These are phyloP conservation scores for Recurvirostra avosetta DNA, from an alignment of 2,113 vertebrate species.

Conservation along the genomic window DNA sequence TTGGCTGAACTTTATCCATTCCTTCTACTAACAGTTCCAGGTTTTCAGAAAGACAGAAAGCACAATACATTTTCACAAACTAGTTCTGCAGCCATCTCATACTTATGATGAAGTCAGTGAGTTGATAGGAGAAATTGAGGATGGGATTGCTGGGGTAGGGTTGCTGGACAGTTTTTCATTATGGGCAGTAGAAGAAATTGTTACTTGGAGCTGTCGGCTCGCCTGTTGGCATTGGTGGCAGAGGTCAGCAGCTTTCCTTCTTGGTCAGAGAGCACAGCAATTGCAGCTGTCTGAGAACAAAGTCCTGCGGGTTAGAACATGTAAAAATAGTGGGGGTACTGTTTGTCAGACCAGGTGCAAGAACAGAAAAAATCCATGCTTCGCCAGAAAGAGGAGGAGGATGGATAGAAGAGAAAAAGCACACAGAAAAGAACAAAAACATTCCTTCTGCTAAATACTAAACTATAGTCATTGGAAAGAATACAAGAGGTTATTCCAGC, in stretches of 20 bases:
- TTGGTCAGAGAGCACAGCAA: conserved; percentile 11
- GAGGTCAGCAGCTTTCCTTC: conserved; percentile 38
- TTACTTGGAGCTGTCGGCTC: not conserved
- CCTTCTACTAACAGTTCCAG: not conserved
- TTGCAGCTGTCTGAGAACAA: conserved; percentile 44
- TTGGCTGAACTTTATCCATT: not conserved
- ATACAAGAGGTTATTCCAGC: conserved; percentile 64
- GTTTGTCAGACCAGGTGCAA: conserved; percentile 67
- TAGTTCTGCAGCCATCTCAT: not conserved
- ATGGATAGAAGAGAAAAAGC: not conserved
- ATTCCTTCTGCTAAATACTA: conserved; percentile 53
- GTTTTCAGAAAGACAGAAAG: not conserved
- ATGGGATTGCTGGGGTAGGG: not conserved
- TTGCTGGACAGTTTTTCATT: not conserved
- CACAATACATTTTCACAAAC: not conserved
- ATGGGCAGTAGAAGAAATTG: not conserved
- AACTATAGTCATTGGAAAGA: conserved; percentile 57
- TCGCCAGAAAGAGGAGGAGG: not conserved
- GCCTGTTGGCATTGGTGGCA: not conserved
- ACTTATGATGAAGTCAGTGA: not conserved
- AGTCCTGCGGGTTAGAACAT: not conserved
- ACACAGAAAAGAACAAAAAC: conserved; percentile 23
- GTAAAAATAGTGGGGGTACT: conserved; percentile 46
- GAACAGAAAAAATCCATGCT: conserved; percentile 16
- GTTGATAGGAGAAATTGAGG: not conserved